These are phyloP conservation scores for Champsocephalus gunnari DNA, from an alignment of 2,797 vertebrate species.

Conservation along the genomic window DNA sequence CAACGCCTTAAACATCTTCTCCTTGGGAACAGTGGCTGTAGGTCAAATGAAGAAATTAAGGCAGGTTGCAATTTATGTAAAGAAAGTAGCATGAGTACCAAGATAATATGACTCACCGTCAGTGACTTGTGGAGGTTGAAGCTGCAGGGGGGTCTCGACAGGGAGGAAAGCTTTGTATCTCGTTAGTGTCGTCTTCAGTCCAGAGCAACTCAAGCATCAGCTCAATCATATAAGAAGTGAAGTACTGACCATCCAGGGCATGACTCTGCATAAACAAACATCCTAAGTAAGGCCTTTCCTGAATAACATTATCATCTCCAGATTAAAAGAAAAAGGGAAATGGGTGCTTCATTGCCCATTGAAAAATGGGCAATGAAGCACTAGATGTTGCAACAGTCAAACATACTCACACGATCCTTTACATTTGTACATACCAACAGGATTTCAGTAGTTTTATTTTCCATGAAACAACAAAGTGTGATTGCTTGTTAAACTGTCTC, in stretches of 20 bases:
- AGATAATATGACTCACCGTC: constrained; percentile 66
- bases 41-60: not conserved
- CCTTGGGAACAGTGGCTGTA: constrained; percentile 67
- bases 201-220: constrained; percentile 80
- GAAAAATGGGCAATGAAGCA: too few species aligned
- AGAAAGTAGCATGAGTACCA: fast-evolving
- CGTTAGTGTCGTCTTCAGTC: constrained; percentile 66
- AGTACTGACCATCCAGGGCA: constrained; percentile 55
- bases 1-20: constrained; percentile 66
- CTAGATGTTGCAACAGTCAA: too few species aligned
- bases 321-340: not conserved
- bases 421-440: not conserved
- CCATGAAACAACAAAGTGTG: too few species aligned
- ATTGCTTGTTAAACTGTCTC: not conserved
- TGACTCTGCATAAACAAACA: constrained; percentile 66
- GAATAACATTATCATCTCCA: not conserved
- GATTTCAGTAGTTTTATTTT: not conserved
- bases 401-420: too few species aligned
- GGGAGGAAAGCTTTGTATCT: constrained; percentile 80
- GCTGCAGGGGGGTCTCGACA: constrained; percentile 57
- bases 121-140: constrained; percentile 39
- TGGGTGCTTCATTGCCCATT: too few species aligned
- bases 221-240: constrained; percentile 64
- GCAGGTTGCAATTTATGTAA: too few species aligned
- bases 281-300: not conserved